These are phyloP conservation scores for Homalodisca vitripennis DNA, from an alignment of 1,140 invertebrate species.

Conservation along the genomic window DNA sequence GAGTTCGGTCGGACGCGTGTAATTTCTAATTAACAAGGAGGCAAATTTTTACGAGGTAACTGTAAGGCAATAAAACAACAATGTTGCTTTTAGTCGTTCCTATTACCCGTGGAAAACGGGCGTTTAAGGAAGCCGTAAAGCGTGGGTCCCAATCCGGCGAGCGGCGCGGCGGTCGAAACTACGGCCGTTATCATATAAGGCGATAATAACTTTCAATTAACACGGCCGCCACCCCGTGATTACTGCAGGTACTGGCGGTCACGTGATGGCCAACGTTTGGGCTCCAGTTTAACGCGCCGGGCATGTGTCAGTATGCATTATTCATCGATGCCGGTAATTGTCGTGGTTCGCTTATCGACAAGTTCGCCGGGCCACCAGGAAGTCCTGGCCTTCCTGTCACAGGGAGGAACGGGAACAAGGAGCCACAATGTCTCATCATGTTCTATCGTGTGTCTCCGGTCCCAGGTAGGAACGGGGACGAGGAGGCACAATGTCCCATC, in stretches of 20 bases:
- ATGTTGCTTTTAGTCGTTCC: background rate
- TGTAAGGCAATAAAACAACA: constrained; percentile 8
- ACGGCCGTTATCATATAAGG: too few species aligned
- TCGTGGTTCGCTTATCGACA: too few species aligned
- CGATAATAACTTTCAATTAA: constrained; percentile 13
- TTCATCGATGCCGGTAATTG: constrained; percentile 1
- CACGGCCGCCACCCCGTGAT: too few species aligned
- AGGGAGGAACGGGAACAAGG: too few species aligned
- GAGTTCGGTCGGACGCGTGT: background rate
- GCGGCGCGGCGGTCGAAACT: too few species aligned
- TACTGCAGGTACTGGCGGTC: background rate
- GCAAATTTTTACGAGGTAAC: background rate
- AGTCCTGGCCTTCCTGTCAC: too few species aligned
- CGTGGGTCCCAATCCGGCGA: background rate
- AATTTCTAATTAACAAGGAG: background rate
- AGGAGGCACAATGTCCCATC: too few species aligned
- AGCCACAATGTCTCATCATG: too few species aligned
- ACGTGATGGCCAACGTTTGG: background rate
- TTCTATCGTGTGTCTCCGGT: too few species aligned
- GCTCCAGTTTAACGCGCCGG: background rate
- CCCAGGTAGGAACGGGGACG: too few species aligned
- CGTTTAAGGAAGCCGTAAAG: too few species aligned
- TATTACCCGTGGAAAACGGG: background rate
- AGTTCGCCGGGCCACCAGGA: too few species aligned
- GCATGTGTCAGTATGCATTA: constrained; percentile 3